A percentile compares a stretch with the other conserved stretches of the same genome.
These are phyloP conservation scores for Lampris incognitus DNA, from an alignment of 2,113 vertebrate species.

Conservation along the genomic window DNA sequence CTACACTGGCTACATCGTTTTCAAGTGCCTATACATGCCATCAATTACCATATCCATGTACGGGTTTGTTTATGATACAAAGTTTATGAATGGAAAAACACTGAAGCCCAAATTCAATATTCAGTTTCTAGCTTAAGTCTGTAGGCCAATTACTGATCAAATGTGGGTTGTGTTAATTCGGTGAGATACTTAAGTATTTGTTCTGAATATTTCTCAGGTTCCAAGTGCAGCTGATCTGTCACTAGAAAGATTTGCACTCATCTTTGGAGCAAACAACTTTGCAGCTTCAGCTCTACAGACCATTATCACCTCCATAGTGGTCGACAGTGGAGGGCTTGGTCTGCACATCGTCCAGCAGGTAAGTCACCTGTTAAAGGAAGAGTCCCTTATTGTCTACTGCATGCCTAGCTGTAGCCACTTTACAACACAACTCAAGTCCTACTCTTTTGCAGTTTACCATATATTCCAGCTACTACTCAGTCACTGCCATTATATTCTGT, in stretches of 20 bases:
- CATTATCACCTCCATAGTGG: constrained; percentile 85
- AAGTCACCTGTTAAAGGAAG: background rate
- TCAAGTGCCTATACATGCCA: constrained; percentile 92
- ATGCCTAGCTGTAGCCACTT: background rate
- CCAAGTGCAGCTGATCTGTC: constrained; percentile 88
- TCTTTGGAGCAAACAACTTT: constrained; percentile 93
- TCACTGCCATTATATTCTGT: constrained; percentile 87
- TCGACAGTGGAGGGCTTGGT: constrained; percentile 86
- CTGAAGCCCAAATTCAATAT: no score
- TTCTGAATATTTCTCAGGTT: constrained; percentile 78
- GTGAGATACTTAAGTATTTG: background rate
- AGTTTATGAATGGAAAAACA: no score
- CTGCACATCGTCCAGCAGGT: constrained; percentile 88
- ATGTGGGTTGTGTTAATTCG: background rate
- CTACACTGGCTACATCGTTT: constrained; percentile 86
- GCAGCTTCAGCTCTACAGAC: constrained; percentile 88
- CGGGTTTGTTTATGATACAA: constrained; percentile 55
- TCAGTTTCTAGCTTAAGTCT: no score
- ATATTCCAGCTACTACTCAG: constrained; percentile 88
- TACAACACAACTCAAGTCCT: background rate
- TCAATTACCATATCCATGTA: constrained; percentile 97
- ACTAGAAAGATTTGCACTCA: constrained; percentile 91
- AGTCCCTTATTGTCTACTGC: background rate
- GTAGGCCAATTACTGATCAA: background rate
- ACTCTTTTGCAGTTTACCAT: constrained; percentile 86